These are phyloP conservation scores for Florisuga fusca DNA, from an alignment of 2,797 vertebrate genomes.

Conservation along the genomic window DNA sequence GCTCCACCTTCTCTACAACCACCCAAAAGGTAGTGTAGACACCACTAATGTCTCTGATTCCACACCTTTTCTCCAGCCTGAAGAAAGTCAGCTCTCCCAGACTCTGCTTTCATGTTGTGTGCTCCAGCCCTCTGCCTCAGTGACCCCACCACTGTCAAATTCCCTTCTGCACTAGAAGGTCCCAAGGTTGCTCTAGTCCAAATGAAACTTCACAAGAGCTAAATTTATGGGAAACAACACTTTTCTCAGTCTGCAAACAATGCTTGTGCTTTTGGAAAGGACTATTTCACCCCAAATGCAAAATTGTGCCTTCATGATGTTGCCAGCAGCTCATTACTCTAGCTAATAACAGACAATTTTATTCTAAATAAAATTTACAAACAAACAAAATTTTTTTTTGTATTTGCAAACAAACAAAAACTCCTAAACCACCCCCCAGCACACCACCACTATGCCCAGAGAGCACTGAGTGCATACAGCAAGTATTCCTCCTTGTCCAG, in stretches of 20 bases:
- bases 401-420: neutral
- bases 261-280: neutral
- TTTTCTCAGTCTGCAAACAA: neutral
- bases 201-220: neutral
- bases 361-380: neutral
- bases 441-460: no score
- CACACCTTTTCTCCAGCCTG: neutral
- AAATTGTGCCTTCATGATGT: neutral
- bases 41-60: neutral
- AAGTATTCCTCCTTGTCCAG: neutral
- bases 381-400: neutral
- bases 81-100: neutral
- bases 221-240: neutral
- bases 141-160: no score
- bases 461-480: neutral
- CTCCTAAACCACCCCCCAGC: no score
- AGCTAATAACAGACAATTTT: neutral
- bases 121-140: neutral
- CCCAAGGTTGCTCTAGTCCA: neutral
- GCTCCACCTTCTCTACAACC: neutral
- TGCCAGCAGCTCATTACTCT: neutral
- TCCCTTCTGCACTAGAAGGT: no score
- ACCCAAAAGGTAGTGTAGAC: neutral
- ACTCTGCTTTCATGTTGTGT: neutral
- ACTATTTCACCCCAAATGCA: neutral